Evolutionary conservation across 2,888 invertebrate genomes (phyloP), one percentile per base, ranked within the genome.

Genomic region (Dysmachus trigonus): DNA sequence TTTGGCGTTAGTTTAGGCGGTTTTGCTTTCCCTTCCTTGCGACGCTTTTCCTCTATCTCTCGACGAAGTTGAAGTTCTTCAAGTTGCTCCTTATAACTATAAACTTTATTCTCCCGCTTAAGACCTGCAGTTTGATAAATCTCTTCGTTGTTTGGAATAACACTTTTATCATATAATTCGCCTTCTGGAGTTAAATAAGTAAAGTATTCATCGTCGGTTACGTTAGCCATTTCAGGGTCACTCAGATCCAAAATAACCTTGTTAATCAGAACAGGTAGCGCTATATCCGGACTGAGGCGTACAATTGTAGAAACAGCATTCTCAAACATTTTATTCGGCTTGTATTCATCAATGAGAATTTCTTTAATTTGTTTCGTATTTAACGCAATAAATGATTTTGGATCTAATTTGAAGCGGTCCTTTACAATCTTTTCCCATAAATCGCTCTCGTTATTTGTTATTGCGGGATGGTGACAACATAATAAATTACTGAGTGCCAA

Each of bases 71-170:
- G 97, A 88, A 98, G 92, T 91, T 99, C 99, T 90, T 98, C 99
- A 90, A 98, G 94, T 91, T 99, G 99, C 87, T 99, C 99, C 90
- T 98, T 97, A 91, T 97, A 98, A 87, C 98, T 98, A 92, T 99
- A 99, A 1, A 96, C 97, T 92, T 98, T 99, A 91, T 98, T 99
- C 91, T 99, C 99, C 18, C 98, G 94, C 92, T 97, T 98, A 91
- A 99, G 94, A 89, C 99, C 91, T 18, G 89, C 88, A 13, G 90
- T 91, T 22, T 89, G 89, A 87, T 91, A 92, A 81, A 91, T 90
- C 53, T 91, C 90, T 73, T 91, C 91, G 22, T 87, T 89, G 82
- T 90, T 91, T 22, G 96, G 95, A 82, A 97, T 92, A 0, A 96
- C 95, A 88, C 95, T 95, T 92, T 97, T 98, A 92, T 99, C 98